phyloP scores from a whole-genome alignment of 2,888 invertebrate genomes.

The Chelonus formosanus region DNA sequence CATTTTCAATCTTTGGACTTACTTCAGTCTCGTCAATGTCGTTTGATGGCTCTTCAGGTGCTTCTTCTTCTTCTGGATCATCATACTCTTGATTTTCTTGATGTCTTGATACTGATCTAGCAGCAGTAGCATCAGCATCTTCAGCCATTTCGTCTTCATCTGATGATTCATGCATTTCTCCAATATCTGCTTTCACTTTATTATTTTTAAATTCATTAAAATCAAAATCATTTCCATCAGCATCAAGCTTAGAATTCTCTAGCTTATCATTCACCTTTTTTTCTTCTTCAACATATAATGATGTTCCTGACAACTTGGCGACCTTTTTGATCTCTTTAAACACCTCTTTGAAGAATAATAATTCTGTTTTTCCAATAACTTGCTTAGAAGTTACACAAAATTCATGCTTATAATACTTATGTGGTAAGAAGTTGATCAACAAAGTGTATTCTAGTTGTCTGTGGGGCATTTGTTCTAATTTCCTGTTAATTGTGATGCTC shows the following conservation, averaged over 20 bases:
- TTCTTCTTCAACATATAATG: conserved; percentile 65
- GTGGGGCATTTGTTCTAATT: conserved; percentile 68
- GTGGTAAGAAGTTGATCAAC: conserved; percentile 78
- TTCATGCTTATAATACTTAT: conserved; percentile 76
- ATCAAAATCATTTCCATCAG: conserved; percentile 54
- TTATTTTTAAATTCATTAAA: not conserved
- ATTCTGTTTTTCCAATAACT: conserved; percentile 79
- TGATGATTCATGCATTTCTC: conserved; percentile 68
- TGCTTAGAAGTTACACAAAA: conserved; percentile 76
- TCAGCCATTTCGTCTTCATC: conserved; percentile 75
- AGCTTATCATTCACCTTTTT: conserved; percentile 56
- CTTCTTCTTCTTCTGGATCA: conserved; percentile 66
- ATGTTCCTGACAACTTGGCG: conserved; percentile 67
- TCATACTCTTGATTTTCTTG: conserved; percentile 67
- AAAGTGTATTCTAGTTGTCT: conserved; percentile 73
- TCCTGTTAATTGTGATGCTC: conserved; percentile 72
- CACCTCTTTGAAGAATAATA: conserved; percentile 74
- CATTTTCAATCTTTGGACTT: conserved; percentile 26
- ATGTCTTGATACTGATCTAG: conserved; percentile 60
- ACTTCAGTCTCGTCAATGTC: conserved; percentile 49
- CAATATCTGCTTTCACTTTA: conserved; percentile 45
- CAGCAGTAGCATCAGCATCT: conserved; percentile 66
- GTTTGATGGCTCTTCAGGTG: conserved; percentile 63
- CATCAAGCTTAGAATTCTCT: conserved; percentile 57
- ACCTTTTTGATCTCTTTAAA: conserved; percentile 72